Percentiles rank a stretch among this genome's conserved stretches.
These are phyloP conservation scores for Drosophila melanica DNA, from an alignment of 1,140 invertebrate genomes.

Conservation along the genomic window DNA sequence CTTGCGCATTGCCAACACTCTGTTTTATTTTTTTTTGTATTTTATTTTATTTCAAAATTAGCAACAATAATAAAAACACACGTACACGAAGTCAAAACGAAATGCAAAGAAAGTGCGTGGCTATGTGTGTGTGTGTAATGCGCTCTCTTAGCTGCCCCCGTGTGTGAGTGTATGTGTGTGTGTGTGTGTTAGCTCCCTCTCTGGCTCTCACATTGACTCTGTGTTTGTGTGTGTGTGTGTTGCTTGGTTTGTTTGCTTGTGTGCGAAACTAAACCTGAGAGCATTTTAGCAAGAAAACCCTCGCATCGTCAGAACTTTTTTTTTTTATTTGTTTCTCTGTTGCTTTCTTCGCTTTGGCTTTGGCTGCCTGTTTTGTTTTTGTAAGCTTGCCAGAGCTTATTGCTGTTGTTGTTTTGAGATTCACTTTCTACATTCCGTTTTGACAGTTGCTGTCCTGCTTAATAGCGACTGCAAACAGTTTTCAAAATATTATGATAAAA, in stretches of 20 bases:
- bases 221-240: not conserved
- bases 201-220: slow-evolving; percentile 13
- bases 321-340: slow-evolving; percentile 18
- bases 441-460: not conserved
- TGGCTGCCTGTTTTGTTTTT: slow-evolving; percentile 18
- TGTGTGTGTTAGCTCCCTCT: slow-evolving; percentile 5
- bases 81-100: slow-evolving; percentile 46
- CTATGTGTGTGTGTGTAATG: slow-evolving; percentile 25
- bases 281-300: slow-evolving; percentile 27
- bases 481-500: not conserved
- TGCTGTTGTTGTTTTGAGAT: slow-evolving; percentile 27
- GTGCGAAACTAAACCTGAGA: slow-evolving; percentile 39
- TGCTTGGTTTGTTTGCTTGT: slow-evolving; percentile 18
- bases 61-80: slow-evolving; percentile 69
- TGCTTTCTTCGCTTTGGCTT: slow-evolving; percentile 27
- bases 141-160: not conserved
- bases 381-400: slow-evolving; percentile 13
- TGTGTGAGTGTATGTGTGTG: slow-evolving; percentile 8
- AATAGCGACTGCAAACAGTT: not conserved
- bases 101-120: slow-evolving; percentile 68
- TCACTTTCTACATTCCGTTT: slow-evolving; percentile 43
- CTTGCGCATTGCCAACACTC: slow-evolving; percentile 44
- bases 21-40: slow-evolving; percentile 42
- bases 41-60: slow-evolving; percentile 60
- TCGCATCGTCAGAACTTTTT: slow-evolving; percentile 30